Conservation (phyloP, 2,888 invertebrate genomes). For the Eupsilia transversa region DNA sequence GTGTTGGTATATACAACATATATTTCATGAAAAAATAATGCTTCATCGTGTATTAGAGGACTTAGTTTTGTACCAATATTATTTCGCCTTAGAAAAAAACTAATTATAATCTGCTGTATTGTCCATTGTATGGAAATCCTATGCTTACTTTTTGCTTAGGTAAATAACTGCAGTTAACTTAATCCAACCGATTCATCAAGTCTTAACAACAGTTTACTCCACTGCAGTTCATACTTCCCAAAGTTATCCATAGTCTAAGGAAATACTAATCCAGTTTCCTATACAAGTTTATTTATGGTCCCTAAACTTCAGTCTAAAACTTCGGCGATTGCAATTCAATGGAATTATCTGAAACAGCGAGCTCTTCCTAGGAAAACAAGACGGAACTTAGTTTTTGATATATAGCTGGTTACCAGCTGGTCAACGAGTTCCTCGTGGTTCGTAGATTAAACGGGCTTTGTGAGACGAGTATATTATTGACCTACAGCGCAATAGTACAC, state of each 20-base stretch:
- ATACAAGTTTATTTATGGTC: constrained; percentile 44
- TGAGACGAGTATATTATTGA: constrained; percentile 33
- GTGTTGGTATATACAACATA: too few species aligned
- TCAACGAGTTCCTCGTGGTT: constrained; percentile 21
- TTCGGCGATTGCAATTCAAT: constrained; percentile 44
- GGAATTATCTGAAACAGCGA: constrained; percentile 43
- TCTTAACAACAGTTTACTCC: constrained; percentile 5
- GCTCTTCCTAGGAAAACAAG: constrained; percentile 32
- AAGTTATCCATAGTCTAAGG: constrained; percentile 14
- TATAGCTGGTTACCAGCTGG: constrained; percentile 48
- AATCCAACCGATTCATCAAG: constrained; percentile 21
- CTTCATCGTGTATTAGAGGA: background rate
- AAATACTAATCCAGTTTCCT: constrained; percentile 22
- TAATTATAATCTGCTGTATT: background rate
- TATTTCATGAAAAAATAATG: too few species aligned
- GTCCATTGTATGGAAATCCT: background rate
- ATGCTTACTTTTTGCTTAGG: background rate
- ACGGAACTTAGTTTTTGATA: constrained; percentile 47
- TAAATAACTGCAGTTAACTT: constrained; percentile 3
- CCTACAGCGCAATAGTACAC: constrained; percentile 12
- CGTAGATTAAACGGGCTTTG: constrained; percentile 56
- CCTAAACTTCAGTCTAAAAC: constrained; percentile 35
- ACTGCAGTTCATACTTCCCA: constrained; percentile 11
- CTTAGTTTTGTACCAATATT: background rate
- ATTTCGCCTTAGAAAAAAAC: background rate